Evolutionary conservation across 2,888 invertebrate species (phyloP).

Genomic region (Drosophila helvetica): DNA sequence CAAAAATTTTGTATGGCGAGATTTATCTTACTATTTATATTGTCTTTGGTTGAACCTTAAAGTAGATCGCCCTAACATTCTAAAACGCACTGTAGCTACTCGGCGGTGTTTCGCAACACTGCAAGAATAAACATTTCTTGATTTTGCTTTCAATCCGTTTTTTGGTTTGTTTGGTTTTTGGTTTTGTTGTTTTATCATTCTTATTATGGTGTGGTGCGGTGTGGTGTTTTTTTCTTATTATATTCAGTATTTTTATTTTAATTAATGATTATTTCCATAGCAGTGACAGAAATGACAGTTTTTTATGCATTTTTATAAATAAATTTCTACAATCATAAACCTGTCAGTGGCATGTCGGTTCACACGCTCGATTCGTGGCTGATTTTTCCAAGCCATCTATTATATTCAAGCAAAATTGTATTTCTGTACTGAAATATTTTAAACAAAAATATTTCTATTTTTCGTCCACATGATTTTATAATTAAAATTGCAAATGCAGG

Average conservation of each 20-base stretch:
- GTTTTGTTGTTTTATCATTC: neutral
- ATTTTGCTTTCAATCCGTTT: neutral
- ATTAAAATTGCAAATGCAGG: slow-evolving; percentile 27
- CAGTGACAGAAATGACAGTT: slow-evolving; percentile 34
- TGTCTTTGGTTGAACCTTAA: no score
- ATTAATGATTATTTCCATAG: slow-evolving; percentile 28
- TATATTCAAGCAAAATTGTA: slow-evolving; percentile 2
- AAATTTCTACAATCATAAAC: slow-evolving; percentile 27
- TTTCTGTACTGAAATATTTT: neutral
- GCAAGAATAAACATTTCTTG: slow-evolving; percentile 29
- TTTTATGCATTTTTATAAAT: slow-evolving; percentile 36
- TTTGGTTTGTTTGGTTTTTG: neutral
- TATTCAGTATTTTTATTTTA: slow-evolving; percentile 22
- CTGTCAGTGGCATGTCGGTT: slow-evolving; percentile 45
- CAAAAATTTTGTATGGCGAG: no score
- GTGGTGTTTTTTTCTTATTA: slow-evolving; percentile 14
- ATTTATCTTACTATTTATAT: no score
- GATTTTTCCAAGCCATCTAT: slow-evolving; percentile 1
- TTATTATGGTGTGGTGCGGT: no score
- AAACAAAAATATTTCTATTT: slow-evolving; percentile 5
- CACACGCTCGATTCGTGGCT: slow-evolving; percentile 42
- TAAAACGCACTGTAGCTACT: slow-evolving; percentile 4
- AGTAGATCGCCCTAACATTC: neutral
- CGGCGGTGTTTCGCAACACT: slow-evolving; percentile 17
- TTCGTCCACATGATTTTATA: slow-evolving; percentile 23